phyloP scores from a whole-genome alignment of 2,113 vertebrate species.

The Cygnus atratus region DNA sequence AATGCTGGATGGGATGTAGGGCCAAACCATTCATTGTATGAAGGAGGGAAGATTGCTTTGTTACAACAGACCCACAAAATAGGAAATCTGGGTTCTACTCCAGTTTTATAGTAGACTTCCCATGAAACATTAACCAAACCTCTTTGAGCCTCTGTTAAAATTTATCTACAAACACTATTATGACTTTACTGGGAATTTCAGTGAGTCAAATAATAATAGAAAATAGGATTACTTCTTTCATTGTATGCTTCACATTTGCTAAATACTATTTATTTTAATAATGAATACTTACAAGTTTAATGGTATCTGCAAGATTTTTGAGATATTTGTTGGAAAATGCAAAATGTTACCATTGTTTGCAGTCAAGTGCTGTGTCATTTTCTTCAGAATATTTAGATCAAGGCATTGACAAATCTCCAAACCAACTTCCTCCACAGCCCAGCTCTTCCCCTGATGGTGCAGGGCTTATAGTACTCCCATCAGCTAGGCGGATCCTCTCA shows the following conservation, averaged over 20 bases:
- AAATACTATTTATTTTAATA: neutral
- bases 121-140: neutral
- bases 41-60: neutral
- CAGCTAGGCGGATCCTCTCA: neutral
- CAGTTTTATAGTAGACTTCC: neutral
- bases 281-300: neutral
- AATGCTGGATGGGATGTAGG: neutral
- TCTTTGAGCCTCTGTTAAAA: neutral
- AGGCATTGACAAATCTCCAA: constrained; percentile 25
- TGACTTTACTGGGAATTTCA: neutral
- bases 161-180: neutral
- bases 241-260: neutral
- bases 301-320: neutral
- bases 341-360: neutral
- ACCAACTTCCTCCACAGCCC: constrained; percentile 12
- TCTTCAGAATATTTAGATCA: neutral
- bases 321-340: neutral
- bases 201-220: neutral
- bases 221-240: neutral
- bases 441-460: neutral
- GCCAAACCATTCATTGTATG: neutral
- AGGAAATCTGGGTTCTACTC: neutral
- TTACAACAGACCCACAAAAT: neutral
- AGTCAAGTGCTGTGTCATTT: neutral
- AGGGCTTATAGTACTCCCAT: neutral